Base-by-base conservation (phyloP, 2,888 invertebrate species). In the Caradrina kadenii region DNA sequence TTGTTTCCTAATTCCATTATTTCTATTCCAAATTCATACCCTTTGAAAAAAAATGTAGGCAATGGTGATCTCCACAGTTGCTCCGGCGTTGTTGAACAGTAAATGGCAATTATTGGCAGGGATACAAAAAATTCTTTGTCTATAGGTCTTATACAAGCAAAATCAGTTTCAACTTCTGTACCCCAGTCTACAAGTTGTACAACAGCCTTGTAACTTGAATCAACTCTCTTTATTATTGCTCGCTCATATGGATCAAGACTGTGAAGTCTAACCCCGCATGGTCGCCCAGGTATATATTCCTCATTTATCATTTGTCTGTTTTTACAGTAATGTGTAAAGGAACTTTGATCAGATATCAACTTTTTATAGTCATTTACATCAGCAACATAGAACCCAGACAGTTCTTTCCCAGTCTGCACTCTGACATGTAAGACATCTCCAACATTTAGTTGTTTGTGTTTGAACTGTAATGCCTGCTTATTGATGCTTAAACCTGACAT, bases 161-260 rank as follows among this genome's bases (percentile, higher is more conserved):
- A 72, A 35, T 19, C 1, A 42, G 52, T 52, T 64, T 74, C 64
- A n/a, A 72, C 19, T n/a, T 71, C 70, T 49, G 35, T 67, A 4
- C 82, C 83, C 60, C 52, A 70, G 22, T 82, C 82, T 13, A 82
- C 59, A 17, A 82, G 81, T 49, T 74, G 62, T 6, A 76, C 63
- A 42, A 70, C 6, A 31, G 69, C 81, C 5, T 15, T 82, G 1
- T 49, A 54, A 31, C 63, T 35, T 49, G 68, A 63, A 15, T 50
- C 63, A 0, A 80, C 39, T 50, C 64, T 52, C 52, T 62, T 68
- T 13, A 82, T 60, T 26, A 61, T 52, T 5, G 73, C 82, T 45
- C 81, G 63, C 31, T 82, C 83, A 65, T 76, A 82, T 42, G n/a
- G 48, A 0, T 13, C 17, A 17, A 49, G 1, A 2, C 22, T 39